Evolutionary conservation across 2,888 invertebrate genomes (phyloP).

Genomic region (Steromphala cineraria): DNA sequence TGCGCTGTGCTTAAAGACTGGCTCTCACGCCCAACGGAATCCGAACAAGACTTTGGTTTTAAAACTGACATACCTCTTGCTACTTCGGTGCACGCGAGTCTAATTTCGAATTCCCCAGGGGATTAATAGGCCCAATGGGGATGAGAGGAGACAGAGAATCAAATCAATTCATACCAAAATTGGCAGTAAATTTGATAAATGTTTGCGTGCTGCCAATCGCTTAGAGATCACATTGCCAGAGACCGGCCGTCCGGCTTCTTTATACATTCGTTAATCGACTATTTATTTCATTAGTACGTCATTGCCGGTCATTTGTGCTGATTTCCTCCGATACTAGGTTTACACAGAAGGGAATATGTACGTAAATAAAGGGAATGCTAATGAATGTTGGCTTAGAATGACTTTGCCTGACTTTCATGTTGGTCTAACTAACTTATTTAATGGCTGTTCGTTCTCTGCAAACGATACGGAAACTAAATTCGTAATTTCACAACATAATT

Average conservation of each 20-base stretch:
- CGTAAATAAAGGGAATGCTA: too few species aligned
- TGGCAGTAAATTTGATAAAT: background rate
- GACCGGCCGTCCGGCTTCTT: background rate
- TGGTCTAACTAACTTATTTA: too few species aligned
- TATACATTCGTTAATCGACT: background rate
- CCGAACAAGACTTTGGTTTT: constrained; percentile 1
- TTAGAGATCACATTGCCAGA: background rate
- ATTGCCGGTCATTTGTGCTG: background rate
- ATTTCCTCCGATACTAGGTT: too few species aligned
- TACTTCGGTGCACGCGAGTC: background rate
- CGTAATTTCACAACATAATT: too few species aligned
- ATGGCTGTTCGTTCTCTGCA: too few species aligned
- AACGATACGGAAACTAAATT: too few species aligned
- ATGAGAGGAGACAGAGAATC: background rate
- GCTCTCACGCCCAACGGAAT: background rate
- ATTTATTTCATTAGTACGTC: background rate
- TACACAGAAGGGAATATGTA: too few species aligned
- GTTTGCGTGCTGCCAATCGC: background rate
- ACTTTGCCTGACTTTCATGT: too few species aligned
- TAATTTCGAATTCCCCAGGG: background rate
- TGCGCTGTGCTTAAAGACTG: background rate
- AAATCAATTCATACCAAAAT: background rate
- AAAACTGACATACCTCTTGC: background rate
- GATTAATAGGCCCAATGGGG: background rate
- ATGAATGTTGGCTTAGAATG: too few species aligned